Evolutionary conservation across 2,113 vertebrate genomes (phyloP).

Genomic region (Percina caprodes): DNA sequence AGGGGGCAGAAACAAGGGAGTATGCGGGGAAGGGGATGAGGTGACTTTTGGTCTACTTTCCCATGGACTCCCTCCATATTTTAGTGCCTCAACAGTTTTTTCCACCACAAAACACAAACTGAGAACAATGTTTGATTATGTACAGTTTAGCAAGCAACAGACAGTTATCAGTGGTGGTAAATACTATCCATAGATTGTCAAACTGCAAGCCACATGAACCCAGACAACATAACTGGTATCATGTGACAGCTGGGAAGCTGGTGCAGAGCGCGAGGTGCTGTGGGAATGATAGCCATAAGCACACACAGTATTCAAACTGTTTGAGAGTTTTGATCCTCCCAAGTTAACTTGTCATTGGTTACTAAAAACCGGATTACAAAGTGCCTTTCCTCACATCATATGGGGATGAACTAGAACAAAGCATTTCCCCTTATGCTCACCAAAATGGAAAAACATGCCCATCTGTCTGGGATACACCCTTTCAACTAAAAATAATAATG

Average conservation of each 20-base stretch:
- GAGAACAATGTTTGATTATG: conserved; percentile 5
- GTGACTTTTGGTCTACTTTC: conserved; percentile 23
- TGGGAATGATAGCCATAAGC: background rate
- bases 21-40: background rate
- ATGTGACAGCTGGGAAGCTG: conserved; percentile 68
- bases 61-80: background rate
- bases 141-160: background rate
- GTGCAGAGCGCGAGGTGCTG: background rate
- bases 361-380: background rate
- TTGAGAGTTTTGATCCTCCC: background rate
- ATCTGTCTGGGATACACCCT: conserved; percentile 40
- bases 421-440: background rate
- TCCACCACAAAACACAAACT: conserved; percentile 10
- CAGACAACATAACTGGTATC: conserved; percentile 57
- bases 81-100: background rate
- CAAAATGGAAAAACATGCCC: conserved; percentile 11
- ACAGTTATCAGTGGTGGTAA: background rate
- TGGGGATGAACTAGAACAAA: conserved; percentile 13
- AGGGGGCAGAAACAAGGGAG: conserved; percentile 24
- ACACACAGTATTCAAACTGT: background rate
- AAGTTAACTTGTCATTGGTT: background rate
- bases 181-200: background rate
- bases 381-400: too few relatives aligned
- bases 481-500: conserved; percentile 37
- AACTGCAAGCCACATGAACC: conserved; percentile 42